These are phyloP conservation scores for Polyodon spathula DNA, from an alignment of 2,113 vertebrate genomes.

Conservation along the genomic window DNA sequence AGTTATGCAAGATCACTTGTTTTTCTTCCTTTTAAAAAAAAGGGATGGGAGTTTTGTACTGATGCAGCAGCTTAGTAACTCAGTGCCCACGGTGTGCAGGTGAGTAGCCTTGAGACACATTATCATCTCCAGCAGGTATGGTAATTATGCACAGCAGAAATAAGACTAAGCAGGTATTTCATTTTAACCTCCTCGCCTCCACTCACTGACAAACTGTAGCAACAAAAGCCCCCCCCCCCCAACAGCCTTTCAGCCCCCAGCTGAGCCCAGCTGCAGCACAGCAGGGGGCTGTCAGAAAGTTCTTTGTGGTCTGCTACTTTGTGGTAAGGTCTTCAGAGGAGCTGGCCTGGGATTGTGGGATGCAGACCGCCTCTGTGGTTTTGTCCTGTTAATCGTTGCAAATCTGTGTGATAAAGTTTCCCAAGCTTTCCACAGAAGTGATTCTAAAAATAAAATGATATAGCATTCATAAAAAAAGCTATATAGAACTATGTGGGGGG, in stretches of 20 bases:
- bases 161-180: not conserved
- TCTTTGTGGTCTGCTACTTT: not conserved
- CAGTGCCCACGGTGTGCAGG: not conserved
- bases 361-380: not conserved
- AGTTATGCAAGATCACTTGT: no score
- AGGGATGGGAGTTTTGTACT: no score
- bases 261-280: slow-evolving; percentile 15
- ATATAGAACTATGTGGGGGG: no score
- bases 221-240: not conserved
- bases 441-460: no score
- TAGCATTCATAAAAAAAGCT: no score
- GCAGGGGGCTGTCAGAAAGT: not conserved
- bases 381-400: not conserved
- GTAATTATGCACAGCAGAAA: not conserved
- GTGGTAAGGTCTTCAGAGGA: slow-evolving; percentile 7
- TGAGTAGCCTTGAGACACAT: slow-evolving; percentile 2
- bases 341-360: not conserved
- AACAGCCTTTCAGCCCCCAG: slow-evolving; percentile 6
- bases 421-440: no score
- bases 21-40: not conserved
- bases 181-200: not conserved
- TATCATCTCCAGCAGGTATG: not conserved
- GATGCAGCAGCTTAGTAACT: not conserved
- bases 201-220: not conserved
- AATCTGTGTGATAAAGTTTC: not conserved